Conservation (phyloP, 2,888 invertebrate genomes). For the Peribatodes rhomboidaria region DNA sequence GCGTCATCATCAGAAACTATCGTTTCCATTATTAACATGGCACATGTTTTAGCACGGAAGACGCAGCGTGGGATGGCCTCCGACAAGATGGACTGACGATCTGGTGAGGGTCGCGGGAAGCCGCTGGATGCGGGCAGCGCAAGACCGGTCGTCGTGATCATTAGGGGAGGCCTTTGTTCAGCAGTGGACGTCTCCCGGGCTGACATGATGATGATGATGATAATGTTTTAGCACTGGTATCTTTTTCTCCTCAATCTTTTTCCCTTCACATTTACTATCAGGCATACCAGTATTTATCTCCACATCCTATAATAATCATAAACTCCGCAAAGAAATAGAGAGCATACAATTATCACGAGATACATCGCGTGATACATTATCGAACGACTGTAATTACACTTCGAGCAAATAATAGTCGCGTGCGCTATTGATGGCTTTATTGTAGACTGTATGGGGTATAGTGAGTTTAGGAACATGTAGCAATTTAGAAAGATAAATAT, state of each 20-base stretch:
- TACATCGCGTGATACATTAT: neutral
- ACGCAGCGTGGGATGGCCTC: too few relatives aligned
- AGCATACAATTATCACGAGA: constrained; percentile 16
- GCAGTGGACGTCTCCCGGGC: too few relatives aligned
- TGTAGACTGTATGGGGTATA: neutral
- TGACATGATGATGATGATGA: too few relatives aligned
- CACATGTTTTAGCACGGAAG: too few relatives aligned
- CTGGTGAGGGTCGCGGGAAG: too few relatives aligned
- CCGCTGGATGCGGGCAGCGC: too few relatives aligned
- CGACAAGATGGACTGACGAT: too few relatives aligned
- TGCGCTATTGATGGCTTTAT: constrained; percentile 21
- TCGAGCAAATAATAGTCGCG: constrained; percentile 13
- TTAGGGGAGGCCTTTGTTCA: too few relatives aligned
- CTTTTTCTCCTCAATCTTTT: neutral
- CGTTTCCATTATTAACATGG: too few relatives aligned
- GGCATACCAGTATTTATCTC: neutral
- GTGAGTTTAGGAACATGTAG: neutral
- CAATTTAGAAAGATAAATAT: neutral
- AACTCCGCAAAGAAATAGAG: neutral
- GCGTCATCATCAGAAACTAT: too few relatives aligned
- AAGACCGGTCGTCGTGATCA: too few relatives aligned
- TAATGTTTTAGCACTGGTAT: too few relatives aligned
- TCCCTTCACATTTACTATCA: neutral
- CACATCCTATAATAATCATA: neutral
- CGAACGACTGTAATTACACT: constrained; percentile 7